These are phyloP conservation scores for Amphilophus citrinellus DNA, from an alignment of 2,113 vertebrate genomes.

Conservation along the genomic window DNA sequence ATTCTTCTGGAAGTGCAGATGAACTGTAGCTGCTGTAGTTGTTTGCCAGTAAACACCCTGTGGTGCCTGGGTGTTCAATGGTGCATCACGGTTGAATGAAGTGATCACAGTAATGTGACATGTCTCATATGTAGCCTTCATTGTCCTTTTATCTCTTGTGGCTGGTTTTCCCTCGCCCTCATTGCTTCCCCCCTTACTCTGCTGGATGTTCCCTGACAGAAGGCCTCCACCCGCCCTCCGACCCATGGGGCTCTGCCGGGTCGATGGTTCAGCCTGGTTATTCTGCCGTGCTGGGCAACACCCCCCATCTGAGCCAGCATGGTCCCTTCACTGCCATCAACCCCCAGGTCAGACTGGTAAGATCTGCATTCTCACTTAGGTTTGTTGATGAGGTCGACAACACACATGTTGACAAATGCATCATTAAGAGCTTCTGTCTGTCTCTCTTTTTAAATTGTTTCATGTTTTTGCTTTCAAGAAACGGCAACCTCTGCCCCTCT, in stretches of 20 bases:
- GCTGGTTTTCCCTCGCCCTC: slow-evolving; percentile 48
- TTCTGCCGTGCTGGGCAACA: slow-evolving; percentile 87
- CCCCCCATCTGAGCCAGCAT: slow-evolving; percentile 86
- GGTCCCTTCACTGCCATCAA: slow-evolving; percentile 88
- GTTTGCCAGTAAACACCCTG: slow-evolving; percentile 15
- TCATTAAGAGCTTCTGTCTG: slow-evolving; percentile 13
- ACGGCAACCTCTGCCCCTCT: slow-evolving; percentile 74
- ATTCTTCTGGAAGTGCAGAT: neutral
- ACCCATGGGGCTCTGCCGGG: slow-evolving; percentile 88
- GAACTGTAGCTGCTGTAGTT: slow-evolving; percentile 2
- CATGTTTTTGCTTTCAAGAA: slow-evolving; percentile 62
- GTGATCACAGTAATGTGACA: slow-evolving; percentile 72
- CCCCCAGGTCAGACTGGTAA: slow-evolving; percentile 93
- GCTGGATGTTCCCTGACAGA: slow-evolving; percentile 73
- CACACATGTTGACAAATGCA: slow-evolving; percentile 18
- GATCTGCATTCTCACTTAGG: neutral
- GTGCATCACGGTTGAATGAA: slow-evolving; percentile 66
- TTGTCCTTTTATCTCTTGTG: slow-evolving; percentile 65
- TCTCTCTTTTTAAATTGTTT: slow-evolving; percentile 14
- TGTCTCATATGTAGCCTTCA: slow-evolving; percentile 70
- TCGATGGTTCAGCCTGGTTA: slow-evolving; percentile 89
- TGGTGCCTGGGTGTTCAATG: slow-evolving; percentile 21
- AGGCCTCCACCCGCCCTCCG: slow-evolving; percentile 78
- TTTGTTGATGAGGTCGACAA: slow-evolving; percentile 8
- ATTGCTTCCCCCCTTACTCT: slow-evolving; percentile 26